Evolutionary conservation across 2,113 vertebrate species (phyloP).

Genomic region (Ptyas mucosa): DNA sequence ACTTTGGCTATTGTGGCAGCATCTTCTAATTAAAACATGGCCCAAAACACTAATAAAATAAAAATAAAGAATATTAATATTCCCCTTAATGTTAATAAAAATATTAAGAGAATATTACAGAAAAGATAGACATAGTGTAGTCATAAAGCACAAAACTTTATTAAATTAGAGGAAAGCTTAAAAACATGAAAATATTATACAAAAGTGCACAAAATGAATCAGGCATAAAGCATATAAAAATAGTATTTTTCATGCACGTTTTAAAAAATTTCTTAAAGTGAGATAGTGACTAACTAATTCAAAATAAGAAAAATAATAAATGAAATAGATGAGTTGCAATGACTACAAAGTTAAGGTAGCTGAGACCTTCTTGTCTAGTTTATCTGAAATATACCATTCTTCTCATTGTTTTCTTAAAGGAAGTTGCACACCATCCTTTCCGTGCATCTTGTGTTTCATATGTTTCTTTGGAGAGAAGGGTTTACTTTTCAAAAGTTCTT

Average conservation of each 20-base stretch:
- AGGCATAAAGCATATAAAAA: not conserved
- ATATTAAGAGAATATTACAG: not conserved
- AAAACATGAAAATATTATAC: not conserved
- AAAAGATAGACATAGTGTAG: not conserved
- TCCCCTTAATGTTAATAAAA: not conserved
- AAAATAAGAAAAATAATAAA: not conserved
- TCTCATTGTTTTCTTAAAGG: not conserved
- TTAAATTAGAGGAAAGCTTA: not conserved
- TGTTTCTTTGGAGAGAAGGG: not conserved
- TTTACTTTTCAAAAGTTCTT: slow-evolving; percentile 56
- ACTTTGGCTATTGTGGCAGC: not conserved
- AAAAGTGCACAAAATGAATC: not conserved
- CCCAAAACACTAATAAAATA: not conserved
- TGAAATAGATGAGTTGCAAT: not conserved
- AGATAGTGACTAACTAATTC: not conserved
- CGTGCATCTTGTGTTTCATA: not conserved
- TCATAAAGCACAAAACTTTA: not conserved
- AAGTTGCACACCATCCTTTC: not conserved
- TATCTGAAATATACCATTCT: not conserved
- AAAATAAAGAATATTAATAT: not conserved
- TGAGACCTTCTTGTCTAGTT: not conserved
- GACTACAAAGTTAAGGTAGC: not conserved
- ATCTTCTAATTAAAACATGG: not conserved
- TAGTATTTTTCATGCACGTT: not conserved
- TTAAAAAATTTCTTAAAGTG: not conserved